Evolutionary conservation across 1,140 invertebrate genomes (phyloP).

Genomic region (Melipona quadrifasciata): DNA sequence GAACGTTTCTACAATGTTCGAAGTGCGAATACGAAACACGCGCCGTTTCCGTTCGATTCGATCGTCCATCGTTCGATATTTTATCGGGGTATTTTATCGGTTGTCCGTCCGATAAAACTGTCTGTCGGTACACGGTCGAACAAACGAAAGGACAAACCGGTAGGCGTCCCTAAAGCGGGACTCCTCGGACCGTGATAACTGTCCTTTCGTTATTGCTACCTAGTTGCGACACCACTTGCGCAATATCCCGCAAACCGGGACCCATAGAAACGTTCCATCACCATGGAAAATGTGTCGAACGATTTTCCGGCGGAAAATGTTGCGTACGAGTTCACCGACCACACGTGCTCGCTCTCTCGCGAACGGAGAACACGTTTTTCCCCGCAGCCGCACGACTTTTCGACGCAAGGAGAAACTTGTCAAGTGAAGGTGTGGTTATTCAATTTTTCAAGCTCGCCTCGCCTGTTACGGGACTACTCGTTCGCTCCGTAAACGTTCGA

Average conservation of each 20-base stretch:
- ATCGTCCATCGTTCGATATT: not conserved
- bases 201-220: not conserved
- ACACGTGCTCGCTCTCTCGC: no score
- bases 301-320: not conserved
- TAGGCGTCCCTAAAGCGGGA: conserved; percentile 5
- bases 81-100: not conserved
- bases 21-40: not conserved
- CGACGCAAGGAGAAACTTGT: not conserved
- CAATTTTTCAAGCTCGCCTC: conserved; percentile 44
- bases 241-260: not conserved
- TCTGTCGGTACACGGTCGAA: no score
- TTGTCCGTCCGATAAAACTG: not conserved
- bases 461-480: conserved; percentile 29
- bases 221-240: not conserved
- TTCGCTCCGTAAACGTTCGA: conserved; percentile 22
- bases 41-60: not conserved
- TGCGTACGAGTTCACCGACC: not conserved
- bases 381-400: no score
- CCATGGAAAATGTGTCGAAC: not conserved
- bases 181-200: conserved; percentile 4
- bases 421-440: conserved; percentile 29
- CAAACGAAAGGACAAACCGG: conserved; percentile 12
- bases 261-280: no score
- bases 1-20: no score
- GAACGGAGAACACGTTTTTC: not conserved